Conservation (phyloP, 1,140 invertebrate genomes). For the Zophobas atratus region DNA sequence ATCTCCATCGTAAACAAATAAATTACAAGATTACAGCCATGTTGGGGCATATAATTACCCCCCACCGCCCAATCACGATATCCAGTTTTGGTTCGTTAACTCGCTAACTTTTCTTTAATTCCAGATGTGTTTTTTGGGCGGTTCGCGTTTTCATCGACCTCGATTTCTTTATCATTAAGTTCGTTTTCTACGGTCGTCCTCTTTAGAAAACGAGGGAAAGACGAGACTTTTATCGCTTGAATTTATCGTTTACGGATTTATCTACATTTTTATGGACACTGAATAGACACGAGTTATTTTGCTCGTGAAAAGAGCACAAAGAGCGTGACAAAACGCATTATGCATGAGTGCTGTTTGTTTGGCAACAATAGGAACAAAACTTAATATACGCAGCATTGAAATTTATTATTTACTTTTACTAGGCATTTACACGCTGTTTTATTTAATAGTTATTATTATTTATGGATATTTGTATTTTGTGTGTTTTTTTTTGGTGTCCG, state of each 20-base stretch:
- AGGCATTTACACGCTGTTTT: constrained; percentile 17
- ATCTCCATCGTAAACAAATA: constrained; percentile 41
- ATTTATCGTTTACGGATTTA: too few relatives aligned
- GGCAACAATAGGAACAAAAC: constrained; percentile 7
- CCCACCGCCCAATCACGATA: neutral
- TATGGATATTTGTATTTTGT: neutral
- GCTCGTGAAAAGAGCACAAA: constrained; percentile 4
- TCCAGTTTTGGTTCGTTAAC: constrained; percentile 14
- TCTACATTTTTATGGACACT: neutral
- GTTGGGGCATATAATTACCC: constrained; percentile 26
- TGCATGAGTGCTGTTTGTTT: neutral
- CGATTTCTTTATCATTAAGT: constrained; percentile 15
- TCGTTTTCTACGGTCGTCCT: constrained; percentile 6
- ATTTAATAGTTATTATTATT: neutral
- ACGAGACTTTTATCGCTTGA: too few relatives aligned
- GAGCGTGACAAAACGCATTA: constrained; percentile 16
- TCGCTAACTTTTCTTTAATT: neutral
- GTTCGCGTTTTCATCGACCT: neutral
- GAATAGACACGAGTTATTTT: neutral
- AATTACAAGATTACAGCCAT: constrained; percentile 28
- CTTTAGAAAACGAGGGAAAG: neutral
- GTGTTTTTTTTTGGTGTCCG: neutral
- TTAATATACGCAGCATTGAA: neutral
- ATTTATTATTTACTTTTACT: neutral
- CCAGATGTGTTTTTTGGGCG: neutral